phyloP scores from a whole-genome alignment of 2,113 vertebrate species.

The Aptenodytes forsteri region DNA sequence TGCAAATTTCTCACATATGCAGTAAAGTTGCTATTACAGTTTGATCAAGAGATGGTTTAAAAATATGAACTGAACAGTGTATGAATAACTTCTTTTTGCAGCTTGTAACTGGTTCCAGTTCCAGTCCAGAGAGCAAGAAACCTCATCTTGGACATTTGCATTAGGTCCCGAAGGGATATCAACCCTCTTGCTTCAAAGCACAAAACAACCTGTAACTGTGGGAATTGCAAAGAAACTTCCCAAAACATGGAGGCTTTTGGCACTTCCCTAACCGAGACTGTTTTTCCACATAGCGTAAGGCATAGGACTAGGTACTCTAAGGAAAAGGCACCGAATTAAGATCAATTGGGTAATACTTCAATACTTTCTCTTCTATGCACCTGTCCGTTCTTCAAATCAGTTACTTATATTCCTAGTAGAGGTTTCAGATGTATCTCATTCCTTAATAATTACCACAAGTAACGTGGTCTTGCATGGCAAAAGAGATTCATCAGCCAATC shows the following conservation, averaged over 20 bases:
- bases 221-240: not conserved
- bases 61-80: conserved; percentile 8
- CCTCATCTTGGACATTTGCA: not conserved
- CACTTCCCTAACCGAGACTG: not conserved
- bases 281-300: not conserved
- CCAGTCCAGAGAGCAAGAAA: not conserved
- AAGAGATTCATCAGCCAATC: not conserved
- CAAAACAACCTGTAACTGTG: not conserved
- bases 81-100: not conserved
- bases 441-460: not conserved
- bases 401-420: not conserved
- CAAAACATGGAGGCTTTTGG: not conserved
- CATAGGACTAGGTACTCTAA: not conserved
- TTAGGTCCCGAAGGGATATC: not conserved
- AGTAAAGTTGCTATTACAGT: not conserved
- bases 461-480: not conserved
- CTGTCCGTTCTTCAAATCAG: not conserved
- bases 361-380: not conserved
- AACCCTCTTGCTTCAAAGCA: not conserved
- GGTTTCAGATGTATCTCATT: not conserved
- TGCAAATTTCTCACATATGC: conserved; percentile 30
- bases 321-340: not conserved
- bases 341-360: not conserved
- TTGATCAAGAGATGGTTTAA: conserved; percentile 16
- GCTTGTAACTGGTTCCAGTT: not conserved